Evolutionary conservation across 2,113 vertebrate genomes (phyloP).

Genomic region (Clarias batrachus): DNA sequence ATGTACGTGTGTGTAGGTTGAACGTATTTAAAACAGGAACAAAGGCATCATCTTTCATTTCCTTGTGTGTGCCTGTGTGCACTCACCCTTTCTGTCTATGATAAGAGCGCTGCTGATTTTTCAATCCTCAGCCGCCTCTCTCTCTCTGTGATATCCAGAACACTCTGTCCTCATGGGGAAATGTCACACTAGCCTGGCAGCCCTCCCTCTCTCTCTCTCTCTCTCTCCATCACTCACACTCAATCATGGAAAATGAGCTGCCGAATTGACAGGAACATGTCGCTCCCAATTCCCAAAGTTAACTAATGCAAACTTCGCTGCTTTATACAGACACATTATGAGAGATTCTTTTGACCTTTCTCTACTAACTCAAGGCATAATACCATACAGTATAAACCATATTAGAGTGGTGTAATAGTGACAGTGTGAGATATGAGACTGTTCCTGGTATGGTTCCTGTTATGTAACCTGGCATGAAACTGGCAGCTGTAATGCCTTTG

Average conservation of each 20-base stretch:
- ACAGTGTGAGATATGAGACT: background rate
- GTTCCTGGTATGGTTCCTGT: background rate
- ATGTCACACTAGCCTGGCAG: conserved; percentile 54
- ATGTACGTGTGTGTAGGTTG: background rate
- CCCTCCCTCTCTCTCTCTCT: background rate
- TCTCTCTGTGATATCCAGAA: conserved; percentile 58
- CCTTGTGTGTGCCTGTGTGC: background rate
- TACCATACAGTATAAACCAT: background rate
- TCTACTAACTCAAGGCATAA: background rate
- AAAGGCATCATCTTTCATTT: conserved; percentile 21
- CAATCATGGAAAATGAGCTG: conserved; percentile 35
- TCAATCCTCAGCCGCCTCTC: conserved; percentile 47
- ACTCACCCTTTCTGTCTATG: conserved; percentile 37
- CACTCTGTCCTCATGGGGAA: conserved; percentile 55
- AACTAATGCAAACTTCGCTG: conserved; percentile 5
- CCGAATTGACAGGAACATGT: conserved; percentile 38
- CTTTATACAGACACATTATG: conserved; percentile 17
- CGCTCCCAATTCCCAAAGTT: conserved; percentile 23
- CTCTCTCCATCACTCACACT: conserved; percentile 11
- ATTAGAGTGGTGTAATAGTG: background rate
- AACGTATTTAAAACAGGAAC: background rate
- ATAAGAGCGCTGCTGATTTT: conserved; percentile 54
- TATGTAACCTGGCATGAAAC: conserved; percentile 14
- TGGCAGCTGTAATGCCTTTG: background rate
- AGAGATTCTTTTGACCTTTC: background rate